phyloP scores from a whole-genome alignment of 2,113 vertebrate genomes.

The Leucopsar rothschildi region DNA sequence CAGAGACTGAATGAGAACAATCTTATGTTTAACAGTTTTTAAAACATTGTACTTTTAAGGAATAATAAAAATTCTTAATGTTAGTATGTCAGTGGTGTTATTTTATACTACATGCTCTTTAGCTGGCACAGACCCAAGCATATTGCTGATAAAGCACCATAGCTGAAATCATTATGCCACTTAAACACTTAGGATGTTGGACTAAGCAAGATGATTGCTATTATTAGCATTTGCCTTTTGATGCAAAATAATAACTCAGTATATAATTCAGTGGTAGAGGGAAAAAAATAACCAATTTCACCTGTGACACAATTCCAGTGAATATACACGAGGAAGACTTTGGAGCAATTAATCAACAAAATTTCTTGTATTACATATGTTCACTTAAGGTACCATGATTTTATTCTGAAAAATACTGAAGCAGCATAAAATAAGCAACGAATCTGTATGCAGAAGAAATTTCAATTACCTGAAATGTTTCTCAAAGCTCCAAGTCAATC shows the following conservation, averaged over 20 bases:
- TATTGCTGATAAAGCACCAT: conserved; percentile 3
- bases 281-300: neutral
- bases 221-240: neutral
- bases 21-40: neutral
- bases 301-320: neutral
- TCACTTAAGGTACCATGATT: conserved; percentile 6
- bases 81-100: neutral
- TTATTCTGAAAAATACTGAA: conserved; percentile 16
- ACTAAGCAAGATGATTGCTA: neutral
- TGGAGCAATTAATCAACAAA: conserved; percentile 18
- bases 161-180: neutral
- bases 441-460: neutral
- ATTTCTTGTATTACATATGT: neutral
- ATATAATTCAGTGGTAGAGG: neutral
- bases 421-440: neutral
- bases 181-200: neutral
- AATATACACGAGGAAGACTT: neutral
- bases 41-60: neutral
- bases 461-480: neutral
- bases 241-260: neutral
- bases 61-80: neutral
- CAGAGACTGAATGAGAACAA: neutral
- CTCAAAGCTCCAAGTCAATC: neutral
- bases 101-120: neutral
- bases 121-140: neutral